These are phyloP conservation scores for Heliconius ethilla DNA, from an alignment of 2,888 invertebrate genomes.

Conservation along the genomic window DNA sequence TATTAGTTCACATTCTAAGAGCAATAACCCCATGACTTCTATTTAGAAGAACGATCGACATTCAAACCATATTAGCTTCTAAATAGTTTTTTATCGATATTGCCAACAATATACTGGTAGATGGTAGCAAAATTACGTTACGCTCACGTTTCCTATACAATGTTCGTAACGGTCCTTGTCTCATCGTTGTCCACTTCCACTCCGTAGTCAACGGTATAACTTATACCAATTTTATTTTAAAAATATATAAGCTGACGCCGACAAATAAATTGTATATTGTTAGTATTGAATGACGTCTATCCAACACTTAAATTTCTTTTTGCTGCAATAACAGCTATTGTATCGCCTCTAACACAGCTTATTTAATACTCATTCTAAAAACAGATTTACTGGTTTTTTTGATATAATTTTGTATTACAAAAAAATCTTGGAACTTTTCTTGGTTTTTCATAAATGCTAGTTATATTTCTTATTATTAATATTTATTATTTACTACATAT, in stretches of 20 bases:
- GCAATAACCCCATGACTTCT: constrained; percentile 44
- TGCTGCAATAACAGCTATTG: constrained; percentile 54
- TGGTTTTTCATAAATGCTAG: not conserved
- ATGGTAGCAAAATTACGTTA: constrained; percentile 58
- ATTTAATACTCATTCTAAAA: constrained; percentile 34
- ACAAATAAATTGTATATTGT: constrained; percentile 56
- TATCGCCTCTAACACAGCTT: constrained; percentile 51
- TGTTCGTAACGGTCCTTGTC: constrained; percentile 67
- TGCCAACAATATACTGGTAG: constrained; percentile 59
- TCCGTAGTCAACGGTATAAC: constrained; percentile 66
- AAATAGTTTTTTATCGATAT: constrained; percentile 52
- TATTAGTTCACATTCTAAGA: constrained; percentile 41
- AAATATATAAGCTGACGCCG: constrained; percentile 52
- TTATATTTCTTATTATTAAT: not conserved
- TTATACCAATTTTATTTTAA: constrained; percentile 66
- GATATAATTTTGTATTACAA: not conserved
- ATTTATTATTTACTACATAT: not conserved
- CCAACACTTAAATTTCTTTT: constrained; percentile 49
- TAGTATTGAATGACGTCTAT: constrained; percentile 56
- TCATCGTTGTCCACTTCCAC: constrained; percentile 60
- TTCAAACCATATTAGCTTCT: constrained; percentile 50
- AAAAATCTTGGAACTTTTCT: not conserved
- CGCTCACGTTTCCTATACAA: constrained; percentile 70
- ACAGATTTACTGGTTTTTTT: not conserved
- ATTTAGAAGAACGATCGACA: constrained; percentile 44